These are phyloP conservation scores for Hyposoter dolosus DNA, from an alignment of 2,888 invertebrate species.

Conservation along the genomic window DNA sequence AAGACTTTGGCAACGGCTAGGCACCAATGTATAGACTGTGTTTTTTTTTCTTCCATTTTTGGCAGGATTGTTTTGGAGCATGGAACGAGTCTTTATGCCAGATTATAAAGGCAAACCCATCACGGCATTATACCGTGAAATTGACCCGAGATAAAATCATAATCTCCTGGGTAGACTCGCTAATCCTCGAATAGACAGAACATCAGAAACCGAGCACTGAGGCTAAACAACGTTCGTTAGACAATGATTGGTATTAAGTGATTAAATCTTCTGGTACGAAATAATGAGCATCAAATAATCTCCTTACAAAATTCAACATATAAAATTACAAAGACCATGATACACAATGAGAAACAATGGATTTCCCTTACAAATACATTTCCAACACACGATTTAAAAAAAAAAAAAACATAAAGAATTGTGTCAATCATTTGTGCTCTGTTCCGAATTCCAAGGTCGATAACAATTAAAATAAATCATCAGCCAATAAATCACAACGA, in stretches of 20 bases:
- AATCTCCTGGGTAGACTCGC: neutral
- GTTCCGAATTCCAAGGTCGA: neutral
- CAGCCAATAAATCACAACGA: neutral
- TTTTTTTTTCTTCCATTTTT: neutral
- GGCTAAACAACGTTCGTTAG: neutral
- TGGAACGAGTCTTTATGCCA: conserved; percentile 1
- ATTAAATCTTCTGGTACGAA: neutral
- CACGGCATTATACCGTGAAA: conserved; percentile 5
- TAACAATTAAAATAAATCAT: neutral
- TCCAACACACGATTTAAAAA: neutral
- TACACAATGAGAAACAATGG: neutral
- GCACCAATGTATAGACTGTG: conserved; percentile 25
- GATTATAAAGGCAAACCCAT: neutral
- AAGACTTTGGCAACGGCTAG: conserved; percentile 1
- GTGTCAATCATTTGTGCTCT: neutral
- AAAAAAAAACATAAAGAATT: neutral
- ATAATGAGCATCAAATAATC: neutral
- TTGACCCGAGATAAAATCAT: conserved; percentile 24
- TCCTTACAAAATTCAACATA: neutral
- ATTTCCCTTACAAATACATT: neutral
- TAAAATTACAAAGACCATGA: neutral
- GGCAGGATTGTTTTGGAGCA: conserved; percentile 13
- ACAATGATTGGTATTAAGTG: neutral
- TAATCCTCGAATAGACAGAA: conserved; percentile 3
- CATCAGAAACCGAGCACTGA: neutral